phyloP scores from a whole-genome alignment of 2,797 vertebrate genomes.

The Myotis daubentonii region DNA sequence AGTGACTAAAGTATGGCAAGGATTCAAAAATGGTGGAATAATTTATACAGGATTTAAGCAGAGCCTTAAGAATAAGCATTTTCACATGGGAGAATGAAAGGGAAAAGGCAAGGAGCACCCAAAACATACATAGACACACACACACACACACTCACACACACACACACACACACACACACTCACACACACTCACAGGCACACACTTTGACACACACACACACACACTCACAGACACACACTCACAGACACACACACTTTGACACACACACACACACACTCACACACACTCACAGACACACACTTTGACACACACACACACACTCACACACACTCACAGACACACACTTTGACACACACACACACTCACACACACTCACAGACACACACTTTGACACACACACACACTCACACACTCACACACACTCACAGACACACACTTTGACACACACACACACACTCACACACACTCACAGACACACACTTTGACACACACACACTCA shows the following conservation, averaged over 20 bases:
- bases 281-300: too few species aligned
- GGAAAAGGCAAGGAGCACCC: background rate
- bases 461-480: too few species aligned
- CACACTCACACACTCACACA: too few species aligned
- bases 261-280: background rate
- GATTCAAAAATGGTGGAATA: background rate
- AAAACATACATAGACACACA: too few species aligned
- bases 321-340: too few species aligned
- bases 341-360: background rate
- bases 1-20: background rate
- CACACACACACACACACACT: too few species aligned
- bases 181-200: background rate
- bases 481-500: background rate
- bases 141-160: background rate
- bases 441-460: background rate
- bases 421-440: background rate
- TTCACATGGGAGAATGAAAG: too few species aligned
- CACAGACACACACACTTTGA: background rate
- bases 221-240: too few species aligned
- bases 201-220: background rate
- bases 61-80: background rate
- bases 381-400: background rate
- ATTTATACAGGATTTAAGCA: background rate
- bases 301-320: too few species aligned
- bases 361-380: too few species aligned